Evolutionary conservation across 1,140 invertebrate species (phyloP).

Genomic region (Papilio polyxenes): DNA sequence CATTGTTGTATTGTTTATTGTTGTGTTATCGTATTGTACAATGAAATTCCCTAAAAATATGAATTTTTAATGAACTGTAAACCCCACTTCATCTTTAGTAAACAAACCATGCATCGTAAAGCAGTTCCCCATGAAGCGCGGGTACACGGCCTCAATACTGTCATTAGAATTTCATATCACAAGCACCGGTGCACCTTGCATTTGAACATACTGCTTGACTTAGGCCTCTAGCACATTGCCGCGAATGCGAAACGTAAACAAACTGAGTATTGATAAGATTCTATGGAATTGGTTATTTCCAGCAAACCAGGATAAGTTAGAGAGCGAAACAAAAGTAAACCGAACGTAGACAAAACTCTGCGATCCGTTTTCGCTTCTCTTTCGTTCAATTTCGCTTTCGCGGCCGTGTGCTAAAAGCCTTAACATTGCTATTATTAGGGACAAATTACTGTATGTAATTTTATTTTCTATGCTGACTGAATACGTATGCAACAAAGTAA

Average conservation of each 20-base stretch:
- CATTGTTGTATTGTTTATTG: too few relatives aligned
- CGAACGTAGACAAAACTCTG: too few relatives aligned
- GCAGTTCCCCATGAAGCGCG: slow-evolving; percentile 6
- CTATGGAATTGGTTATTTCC: too few relatives aligned
- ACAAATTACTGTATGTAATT: background rate
- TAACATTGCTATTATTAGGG: background rate
- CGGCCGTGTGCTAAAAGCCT: too few relatives aligned
- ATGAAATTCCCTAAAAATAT: too few relatives aligned
- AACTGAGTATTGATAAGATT: background rate
- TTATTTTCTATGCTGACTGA: background rate
- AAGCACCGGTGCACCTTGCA: slow-evolving; percentile 16
- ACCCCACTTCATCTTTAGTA: background rate
- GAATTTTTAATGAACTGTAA: too few relatives aligned
- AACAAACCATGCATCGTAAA: slow-evolving; percentile 1
- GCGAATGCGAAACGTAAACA: background rate
- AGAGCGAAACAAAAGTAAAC: too few relatives aligned
- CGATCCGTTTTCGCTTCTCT: too few relatives aligned
- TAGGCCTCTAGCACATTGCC: background rate
- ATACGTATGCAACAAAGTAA: background rate
- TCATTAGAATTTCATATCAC: slow-evolving; percentile 32
- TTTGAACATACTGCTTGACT: slow-evolving; percentile 3
- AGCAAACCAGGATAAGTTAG: too few relatives aligned
- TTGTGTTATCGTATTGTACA: too few relatives aligned
- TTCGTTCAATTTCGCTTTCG: too few relatives aligned
- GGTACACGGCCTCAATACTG: slow-evolving; percentile 1